phyloP scores from a whole-genome alignment of 2,888 invertebrate species.

The Neuroscelio doddi region DNA sequence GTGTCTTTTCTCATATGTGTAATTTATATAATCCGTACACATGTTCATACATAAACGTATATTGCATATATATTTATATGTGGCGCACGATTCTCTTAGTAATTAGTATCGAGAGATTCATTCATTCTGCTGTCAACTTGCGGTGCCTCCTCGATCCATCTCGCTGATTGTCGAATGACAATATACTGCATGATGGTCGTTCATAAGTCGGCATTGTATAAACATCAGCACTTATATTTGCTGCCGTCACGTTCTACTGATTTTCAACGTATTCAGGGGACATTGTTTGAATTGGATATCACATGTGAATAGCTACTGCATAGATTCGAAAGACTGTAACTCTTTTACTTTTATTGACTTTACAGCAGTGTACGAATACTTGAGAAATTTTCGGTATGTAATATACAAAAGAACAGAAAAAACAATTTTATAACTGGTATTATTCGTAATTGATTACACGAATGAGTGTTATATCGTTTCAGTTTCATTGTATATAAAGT shows the following conservation, averaged over 20 bases:
- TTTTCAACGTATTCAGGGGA: conserved; percentile 4
- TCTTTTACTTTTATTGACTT: too few relatives aligned
- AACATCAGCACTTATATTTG: conserved; percentile 23
- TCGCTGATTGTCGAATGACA: conserved; percentile 24
- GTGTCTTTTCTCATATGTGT: conserved; percentile 7
- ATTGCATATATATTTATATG: neutral
- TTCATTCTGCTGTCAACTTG: conserved; percentile 33
- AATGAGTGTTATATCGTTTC: neutral
- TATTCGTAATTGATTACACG: too few relatives aligned
- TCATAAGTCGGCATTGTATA: conserved; percentile 27
- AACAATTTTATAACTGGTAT: too few relatives aligned
- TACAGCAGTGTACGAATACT: too few relatives aligned
- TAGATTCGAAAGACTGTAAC: too few relatives aligned
- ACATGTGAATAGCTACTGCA: too few relatives aligned
- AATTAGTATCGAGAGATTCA: conserved; percentile 31
- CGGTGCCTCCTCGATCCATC: conserved; percentile 25
- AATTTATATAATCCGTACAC: conserved; percentile 22
- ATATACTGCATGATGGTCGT: conserved; percentile 17
- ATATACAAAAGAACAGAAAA: too few relatives aligned
- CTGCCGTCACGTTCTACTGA: conserved; percentile 22
- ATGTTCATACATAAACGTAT: conserved; percentile 5
- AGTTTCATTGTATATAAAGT: neutral
- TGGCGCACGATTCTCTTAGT: conserved; percentile 12
- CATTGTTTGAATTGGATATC: neutral
- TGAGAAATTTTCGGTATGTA: too few relatives aligned